A percentile compares a stretch with the other conserved stretches of the same genome.
phyloP scores from a whole-genome alignment of 2,888 invertebrate species.

The Alviniconcha strummeri region DNA sequence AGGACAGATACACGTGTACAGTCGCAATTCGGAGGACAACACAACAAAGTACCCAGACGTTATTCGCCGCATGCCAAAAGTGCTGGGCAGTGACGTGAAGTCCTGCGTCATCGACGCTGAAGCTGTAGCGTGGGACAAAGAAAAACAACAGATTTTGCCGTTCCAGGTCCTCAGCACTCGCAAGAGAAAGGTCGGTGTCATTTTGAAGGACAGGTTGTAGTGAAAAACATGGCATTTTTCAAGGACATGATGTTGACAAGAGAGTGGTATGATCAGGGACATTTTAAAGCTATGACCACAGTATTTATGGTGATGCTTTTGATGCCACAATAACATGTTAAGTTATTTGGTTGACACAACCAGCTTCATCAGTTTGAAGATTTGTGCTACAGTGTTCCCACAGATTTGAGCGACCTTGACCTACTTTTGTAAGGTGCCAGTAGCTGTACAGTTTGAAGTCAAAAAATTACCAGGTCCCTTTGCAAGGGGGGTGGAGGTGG shows the following conservation, averaged over 20 bases:
- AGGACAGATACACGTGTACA: conserved; percentile 87
- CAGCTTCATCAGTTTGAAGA: too few species aligned
- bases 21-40: conserved; percentile 96
- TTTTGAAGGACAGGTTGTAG: too few species aligned
- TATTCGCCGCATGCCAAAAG: conserved; percentile 80
- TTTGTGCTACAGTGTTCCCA: too few species aligned
- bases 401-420: too few species aligned
- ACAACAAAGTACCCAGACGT: conserved; percentile 97
- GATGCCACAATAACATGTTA: not conserved
- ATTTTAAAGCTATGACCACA: not conserved
- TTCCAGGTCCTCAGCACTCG: conserved; percentile 96
- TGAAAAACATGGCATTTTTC: not conserved
- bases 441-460: too few species aligned
- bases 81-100: conserved; percentile 76
- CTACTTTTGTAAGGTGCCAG: too few species aligned
- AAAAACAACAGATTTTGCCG: conserved; percentile 91
- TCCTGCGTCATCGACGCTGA: conserved; percentile 96
- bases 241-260: not conserved
- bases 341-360: too few species aligned
- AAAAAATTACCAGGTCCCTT: too few species aligned
- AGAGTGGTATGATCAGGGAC: not conserved
- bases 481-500: too few species aligned
- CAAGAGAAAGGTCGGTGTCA: conserved; percentile 86
- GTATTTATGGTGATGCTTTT: not conserved
- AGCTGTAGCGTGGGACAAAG: conserved; percentile 96